Conservation (phyloP, 2,888 invertebrate species). For the Syrista parreyssii region DNA sequence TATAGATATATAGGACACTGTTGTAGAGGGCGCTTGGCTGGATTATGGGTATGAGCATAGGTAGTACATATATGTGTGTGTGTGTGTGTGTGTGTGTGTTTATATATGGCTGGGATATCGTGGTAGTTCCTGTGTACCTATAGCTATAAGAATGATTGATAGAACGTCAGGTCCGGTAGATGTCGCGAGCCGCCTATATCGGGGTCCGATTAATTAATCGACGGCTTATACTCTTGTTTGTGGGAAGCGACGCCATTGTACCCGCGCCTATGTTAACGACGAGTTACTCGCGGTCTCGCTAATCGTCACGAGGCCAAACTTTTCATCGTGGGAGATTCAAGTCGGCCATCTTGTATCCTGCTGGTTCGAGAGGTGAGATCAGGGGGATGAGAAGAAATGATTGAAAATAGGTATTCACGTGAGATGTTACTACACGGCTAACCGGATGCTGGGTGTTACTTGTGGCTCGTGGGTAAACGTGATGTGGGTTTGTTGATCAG, state of each 20-base stretch:
- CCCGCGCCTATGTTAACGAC: neutral
- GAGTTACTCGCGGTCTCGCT: neutral
- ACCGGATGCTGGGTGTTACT: neutral
- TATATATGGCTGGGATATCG: neutral
- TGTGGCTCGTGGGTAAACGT: neutral
- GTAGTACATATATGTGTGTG: neutral
- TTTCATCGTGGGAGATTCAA: neutral
- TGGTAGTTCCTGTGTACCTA: neutral
- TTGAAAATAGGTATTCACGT: neutral
- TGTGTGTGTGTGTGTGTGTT: neutral
- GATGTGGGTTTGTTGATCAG: slow-evolving; percentile 37
- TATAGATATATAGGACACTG: neutral
- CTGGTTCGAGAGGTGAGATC: neutral
- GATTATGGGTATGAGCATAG: neutral
- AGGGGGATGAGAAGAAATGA: neutral
- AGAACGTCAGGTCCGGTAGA: neutral
- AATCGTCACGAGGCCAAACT: neutral
- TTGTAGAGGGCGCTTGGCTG: neutral
- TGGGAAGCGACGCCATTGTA: neutral
- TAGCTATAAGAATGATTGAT: neutral
- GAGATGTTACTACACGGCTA: neutral
- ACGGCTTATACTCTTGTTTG: neutral
- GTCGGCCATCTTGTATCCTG: neutral
- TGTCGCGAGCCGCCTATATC: neutral
- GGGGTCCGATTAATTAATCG: neutral